Percentiles rank a stretch among this genome's conserved stretches.
phyloP scores from a whole-genome alignment of 2,113 vertebrate genomes.

The Numenius arquata region DNA sequence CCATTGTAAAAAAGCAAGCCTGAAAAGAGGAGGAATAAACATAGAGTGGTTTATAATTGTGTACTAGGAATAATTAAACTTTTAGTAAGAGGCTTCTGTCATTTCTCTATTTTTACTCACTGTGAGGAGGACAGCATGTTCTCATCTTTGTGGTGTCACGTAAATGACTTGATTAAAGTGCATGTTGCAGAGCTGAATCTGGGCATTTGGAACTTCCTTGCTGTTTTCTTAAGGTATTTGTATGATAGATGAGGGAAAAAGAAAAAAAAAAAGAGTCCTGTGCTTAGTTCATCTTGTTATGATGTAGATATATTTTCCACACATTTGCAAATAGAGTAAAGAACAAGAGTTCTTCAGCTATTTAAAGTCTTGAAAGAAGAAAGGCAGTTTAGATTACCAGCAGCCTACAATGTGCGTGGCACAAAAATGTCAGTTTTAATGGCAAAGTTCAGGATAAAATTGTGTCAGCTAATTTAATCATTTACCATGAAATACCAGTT shows the following conservation, averaged over 20 bases:
- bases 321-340: constrained; percentile 37
- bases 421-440: constrained; percentile 65
- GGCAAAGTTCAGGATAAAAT: constrained; percentile 72
- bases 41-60: background rate
- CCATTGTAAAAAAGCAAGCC: background rate
- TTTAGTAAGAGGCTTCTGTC: background rate
- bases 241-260: background rate
- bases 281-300: constrained; percentile 16
- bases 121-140: constrained; percentile 29
- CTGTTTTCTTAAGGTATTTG: constrained; percentile 44
- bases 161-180: constrained; percentile 40
- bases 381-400: constrained; percentile 61
- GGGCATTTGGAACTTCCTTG: constrained; percentile 33
- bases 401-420: constrained; percentile 14
- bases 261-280: background rate
- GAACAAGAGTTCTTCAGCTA: constrained; percentile 46
- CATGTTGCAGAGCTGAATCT: constrained; percentile 6
- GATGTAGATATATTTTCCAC: constrained; percentile 1
- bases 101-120: constrained; percentile 39
- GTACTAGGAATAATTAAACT: constrained; percentile 21
- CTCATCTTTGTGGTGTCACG: constrained; percentile 1
- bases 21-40: constrained; percentile 11
- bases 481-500: constrained; percentile 70
- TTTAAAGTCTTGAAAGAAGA: constrained; percentile 61
- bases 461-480: constrained; percentile 74